Base-by-base conservation (phyloP, 2,797 vertebrate species). In the Tarsius wallacei region DNA sequence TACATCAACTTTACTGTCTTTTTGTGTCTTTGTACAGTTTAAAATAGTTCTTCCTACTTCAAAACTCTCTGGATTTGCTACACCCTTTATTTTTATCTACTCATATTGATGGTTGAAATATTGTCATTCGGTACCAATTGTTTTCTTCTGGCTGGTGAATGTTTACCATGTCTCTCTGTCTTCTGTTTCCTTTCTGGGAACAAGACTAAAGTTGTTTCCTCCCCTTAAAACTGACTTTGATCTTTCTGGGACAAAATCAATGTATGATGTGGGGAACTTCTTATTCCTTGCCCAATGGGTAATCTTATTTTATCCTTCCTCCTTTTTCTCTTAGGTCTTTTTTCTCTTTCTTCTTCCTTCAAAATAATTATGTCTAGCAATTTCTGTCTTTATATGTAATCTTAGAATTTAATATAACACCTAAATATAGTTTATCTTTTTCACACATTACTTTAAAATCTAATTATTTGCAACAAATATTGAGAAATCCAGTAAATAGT, bases 381-480 rank as follows among this genome's bases (percentile, higher is more conserved):
- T 55, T 92, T 70, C 63, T 82, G 74, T 81, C 31, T 28, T 87
- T 74, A 9, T 12, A 42, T 78, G 53, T 66, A 77, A 71, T 89
- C 33, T 93, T 77, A 88, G 3, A 26, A 80, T 51, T 47, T 90
- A 90, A 90, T 89, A 63, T 73, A 91, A 68, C 7, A 95, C 15
- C n/a, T 36, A 89, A 82, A 49, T 81, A 13, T 55, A 16, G 4
- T 59, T 90, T 42, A 66, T 82, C 19, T 78, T 91, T 66, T 70
- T 59, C 26, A 92, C 9, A 53, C 51, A 16, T 55, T 83, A 91
- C 76, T 93, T 85, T 51, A 85, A 97, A 71, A 66, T 89, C 64
- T 76, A 86, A 95, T 74, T 64, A 88, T 97, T 92, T 90, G 33
- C 4, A 26, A 95, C 5, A 77, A 22, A 78, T 59, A 17, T 7